A percentile compares a stretch with the other conserved stretches of the same genome.
phyloP scores from a whole-genome alignment of 2,113 vertebrate genomes.

The Misgurnus anguillicaudatus region DNA sequence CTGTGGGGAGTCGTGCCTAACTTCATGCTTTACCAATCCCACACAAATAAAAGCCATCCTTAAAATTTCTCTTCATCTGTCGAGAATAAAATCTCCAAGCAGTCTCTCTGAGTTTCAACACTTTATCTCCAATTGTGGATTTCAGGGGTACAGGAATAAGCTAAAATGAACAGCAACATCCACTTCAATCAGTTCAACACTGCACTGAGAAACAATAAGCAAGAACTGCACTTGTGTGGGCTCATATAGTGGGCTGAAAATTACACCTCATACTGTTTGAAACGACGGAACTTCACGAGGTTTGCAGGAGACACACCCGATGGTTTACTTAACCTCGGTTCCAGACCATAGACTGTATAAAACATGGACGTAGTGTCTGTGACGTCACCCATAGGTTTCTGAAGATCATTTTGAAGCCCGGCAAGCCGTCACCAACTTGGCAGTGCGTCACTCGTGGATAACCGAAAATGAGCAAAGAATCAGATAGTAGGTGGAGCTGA shows the following conservation, averaged over 20 bases:
- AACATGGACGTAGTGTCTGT: too few relatives aligned
- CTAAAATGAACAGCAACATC: constrained; percentile 47
- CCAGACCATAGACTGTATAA: too few relatives aligned
- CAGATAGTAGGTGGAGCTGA: too few relatives aligned
- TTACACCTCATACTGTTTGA: constrained; percentile 36
- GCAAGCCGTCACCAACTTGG: too few relatives aligned
- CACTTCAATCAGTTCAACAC: constrained; percentile 38
- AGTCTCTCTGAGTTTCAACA: constrained; percentile 36
- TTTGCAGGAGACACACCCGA: constrained; percentile 53
- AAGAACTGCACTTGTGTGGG: constrained; percentile 49
- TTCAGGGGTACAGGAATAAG: constrained; percentile 5
- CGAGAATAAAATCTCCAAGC: constrained; percentile 58
- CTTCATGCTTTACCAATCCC: constrained; percentile 51
- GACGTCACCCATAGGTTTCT: too few relatives aligned
- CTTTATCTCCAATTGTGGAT: constrained; percentile 54
- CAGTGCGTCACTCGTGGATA: too few relatives aligned
- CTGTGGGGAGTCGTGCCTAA: not conserved
- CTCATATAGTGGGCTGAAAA: constrained; percentile 25
- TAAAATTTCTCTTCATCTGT: constrained; percentile 61
- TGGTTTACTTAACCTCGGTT: constrained; percentile 18
- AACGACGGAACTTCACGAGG: constrained; percentile 47
- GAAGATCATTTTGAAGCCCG: too few relatives aligned
- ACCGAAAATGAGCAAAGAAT: too few relatives aligned
- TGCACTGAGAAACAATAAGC: constrained; percentile 58
- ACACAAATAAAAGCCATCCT: constrained; percentile 64